Evolutionary conservation across 2,888 invertebrate species (phyloP).

Genomic region (Parnassius mnemosyne): DNA sequence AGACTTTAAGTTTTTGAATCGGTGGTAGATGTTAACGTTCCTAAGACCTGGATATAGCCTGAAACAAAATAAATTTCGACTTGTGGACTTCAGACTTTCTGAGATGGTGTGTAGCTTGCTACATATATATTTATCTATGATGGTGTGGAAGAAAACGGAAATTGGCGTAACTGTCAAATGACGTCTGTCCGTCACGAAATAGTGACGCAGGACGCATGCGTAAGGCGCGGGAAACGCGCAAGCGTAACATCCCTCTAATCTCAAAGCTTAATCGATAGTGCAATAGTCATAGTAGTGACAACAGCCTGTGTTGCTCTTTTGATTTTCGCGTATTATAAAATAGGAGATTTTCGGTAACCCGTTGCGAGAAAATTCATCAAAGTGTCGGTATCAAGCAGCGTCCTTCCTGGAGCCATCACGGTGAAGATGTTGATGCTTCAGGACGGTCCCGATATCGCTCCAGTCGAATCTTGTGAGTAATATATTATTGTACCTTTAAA

Average conservation of each 20-base stretch:
- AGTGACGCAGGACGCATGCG: conserved; percentile 41
- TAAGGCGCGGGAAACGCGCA: conserved; percentile 40
- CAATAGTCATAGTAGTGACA: conserved; percentile 48
- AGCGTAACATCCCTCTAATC: conserved; percentile 49
- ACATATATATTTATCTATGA: too few relatives aligned
- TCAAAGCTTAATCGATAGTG: conserved; percentile 64
- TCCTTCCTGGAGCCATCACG: conserved; percentile 66
- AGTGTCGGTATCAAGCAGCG: conserved; percentile 74
- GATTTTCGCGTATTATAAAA: conserved; percentile 47
- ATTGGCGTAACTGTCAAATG: conserved; percentile 54
- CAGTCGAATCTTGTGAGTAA: conserved; percentile 74
- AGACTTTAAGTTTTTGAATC: too few relatives aligned
- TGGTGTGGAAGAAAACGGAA: background rate
- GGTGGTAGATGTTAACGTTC: too few relatives aligned
- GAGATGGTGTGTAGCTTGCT: too few relatives aligned
- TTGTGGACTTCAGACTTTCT: too few relatives aligned
- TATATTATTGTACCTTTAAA: conserved; percentile 12
- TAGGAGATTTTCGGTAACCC: conserved; percentile 39
- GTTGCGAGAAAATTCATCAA: conserved; percentile 54
- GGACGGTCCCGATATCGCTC: conserved; percentile 81
- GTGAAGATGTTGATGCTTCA: conserved; percentile 75
- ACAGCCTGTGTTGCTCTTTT: conserved; percentile 72
- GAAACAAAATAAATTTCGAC: too few relatives aligned
- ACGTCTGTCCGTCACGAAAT: conserved; percentile 61
- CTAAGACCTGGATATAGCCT: too few relatives aligned